These are phyloP conservation scores for Ceyx erithaca DNA, from an alignment of 2,797 vertebrate species.

Conservation along the genomic window DNA sequence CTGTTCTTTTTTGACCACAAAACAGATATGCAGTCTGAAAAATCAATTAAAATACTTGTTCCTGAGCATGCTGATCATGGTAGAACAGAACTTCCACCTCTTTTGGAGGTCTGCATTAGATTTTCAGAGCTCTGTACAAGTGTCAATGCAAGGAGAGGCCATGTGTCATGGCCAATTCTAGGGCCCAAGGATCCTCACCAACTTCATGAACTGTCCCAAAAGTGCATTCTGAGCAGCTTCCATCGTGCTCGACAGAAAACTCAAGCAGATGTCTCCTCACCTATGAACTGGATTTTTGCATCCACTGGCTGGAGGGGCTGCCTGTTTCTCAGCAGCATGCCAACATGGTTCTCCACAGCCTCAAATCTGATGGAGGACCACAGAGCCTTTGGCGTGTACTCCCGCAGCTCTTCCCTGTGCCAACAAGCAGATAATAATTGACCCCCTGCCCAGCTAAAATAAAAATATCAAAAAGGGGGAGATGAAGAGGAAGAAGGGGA, in stretches of 20 bases:
- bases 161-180: neutral
- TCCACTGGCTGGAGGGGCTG: constrained; percentile 32
- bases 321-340: constrained; percentile 42
- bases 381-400: constrained; percentile 66
- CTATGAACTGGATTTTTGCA: constrained; percentile 78
- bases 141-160: neutral
- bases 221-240: neutral
- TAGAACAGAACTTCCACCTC: too few relatives aligned
- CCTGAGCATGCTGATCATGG: too few relatives aligned
- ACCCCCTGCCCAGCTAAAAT: neutral
- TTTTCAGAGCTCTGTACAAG: too few relatives aligned
- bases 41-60: neutral
- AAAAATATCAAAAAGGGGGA: neutral
- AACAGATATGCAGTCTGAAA: neutral
- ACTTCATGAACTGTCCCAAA: neutral
- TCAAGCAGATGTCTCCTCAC: constrained; percentile 61
- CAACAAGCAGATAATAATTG: neutral
- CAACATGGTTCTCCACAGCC: constrained; percentile 5
- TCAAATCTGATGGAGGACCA: constrained; percentile 11
- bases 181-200: neutral
- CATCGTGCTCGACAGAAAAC: rapidly evolving
- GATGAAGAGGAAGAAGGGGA: neutral
- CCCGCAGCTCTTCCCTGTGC: constrained; percentile 72
- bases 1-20: neutral
- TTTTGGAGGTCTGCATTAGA: too few relatives aligned